Percentiles rank a stretch among this genome's conserved stretches.
phyloP scores from a whole-genome alignment of 1,140 invertebrate genomes.

The Drosophila kepulauana region DNA sequence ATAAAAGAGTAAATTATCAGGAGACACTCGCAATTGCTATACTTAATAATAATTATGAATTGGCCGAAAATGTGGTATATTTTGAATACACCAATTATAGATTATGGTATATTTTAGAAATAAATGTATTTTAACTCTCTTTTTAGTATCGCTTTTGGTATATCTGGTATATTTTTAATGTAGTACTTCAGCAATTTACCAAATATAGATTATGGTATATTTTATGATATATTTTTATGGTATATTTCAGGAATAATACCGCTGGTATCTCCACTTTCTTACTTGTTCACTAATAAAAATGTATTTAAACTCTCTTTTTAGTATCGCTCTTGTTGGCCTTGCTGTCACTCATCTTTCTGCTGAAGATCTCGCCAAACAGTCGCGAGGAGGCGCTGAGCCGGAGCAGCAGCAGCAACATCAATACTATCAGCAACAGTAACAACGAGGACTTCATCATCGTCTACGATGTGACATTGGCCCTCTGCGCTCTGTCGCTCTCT shows the following conservation, averaged over 20 bases:
- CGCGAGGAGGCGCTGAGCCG: constrained; percentile 76
- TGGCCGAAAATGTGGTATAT: no score
- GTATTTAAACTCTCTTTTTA: constrained; percentile 25
- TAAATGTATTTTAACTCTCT: not conserved
- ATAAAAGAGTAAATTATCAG: no score
- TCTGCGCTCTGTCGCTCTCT: constrained; percentile 94
- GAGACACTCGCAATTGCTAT: no score
- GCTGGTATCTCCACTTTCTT: not conserved
- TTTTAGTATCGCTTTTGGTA: constrained; percentile 89
- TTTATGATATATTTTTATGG: no score
- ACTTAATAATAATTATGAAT: no score
- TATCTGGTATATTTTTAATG: no score
- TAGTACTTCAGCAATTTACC: no score
- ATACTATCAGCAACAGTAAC: constrained; percentile 81
- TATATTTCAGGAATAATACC: no score
- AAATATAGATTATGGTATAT: no score
- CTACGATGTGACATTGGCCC: constrained; percentile 95
- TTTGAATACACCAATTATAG: no score
- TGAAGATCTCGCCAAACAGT: constrained; percentile 91
- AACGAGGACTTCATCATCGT: constrained; percentile 93
- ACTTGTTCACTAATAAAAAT: not conserved
- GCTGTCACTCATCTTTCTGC: constrained; percentile 92
- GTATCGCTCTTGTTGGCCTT: constrained; percentile 93
- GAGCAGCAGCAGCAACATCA: constrained; percentile 82
- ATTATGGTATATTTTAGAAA: no score